phyloP scores from a whole-genome alignment of 2,113 vertebrate species.

The Ursus arctos region DNA sequence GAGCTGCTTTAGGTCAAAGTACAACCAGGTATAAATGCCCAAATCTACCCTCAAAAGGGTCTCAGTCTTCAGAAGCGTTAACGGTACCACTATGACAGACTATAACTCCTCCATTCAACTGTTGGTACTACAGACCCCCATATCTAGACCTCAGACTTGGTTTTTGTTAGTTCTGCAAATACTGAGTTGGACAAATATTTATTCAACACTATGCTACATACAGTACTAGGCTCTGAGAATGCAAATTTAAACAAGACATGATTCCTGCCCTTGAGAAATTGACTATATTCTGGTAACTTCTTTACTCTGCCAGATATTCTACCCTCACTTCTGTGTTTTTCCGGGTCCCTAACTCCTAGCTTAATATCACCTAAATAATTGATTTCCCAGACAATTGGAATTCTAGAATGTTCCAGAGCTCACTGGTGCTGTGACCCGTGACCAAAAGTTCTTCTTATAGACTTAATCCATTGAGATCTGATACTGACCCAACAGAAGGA shows the following conservation, averaged over 20 bases:
- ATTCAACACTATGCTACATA: background rate
- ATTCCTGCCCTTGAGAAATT: background rate
- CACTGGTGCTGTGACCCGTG: background rate
- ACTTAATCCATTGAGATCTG: background rate
- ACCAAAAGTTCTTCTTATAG: background rate
- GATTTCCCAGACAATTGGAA: background rate
- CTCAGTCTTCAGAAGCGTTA: background rate
- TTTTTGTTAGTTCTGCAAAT: slow-evolving; percentile 26
- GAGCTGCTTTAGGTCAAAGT: slow-evolving; percentile 59
- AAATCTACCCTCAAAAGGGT: background rate
- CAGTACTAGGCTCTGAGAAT: background rate
- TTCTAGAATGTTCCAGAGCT: background rate
- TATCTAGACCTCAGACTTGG: background rate
- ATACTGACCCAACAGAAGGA: background rate
- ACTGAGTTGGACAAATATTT: background rate
- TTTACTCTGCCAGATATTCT: slow-evolving; percentile 10
- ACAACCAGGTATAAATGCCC: background rate
- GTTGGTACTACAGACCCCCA: background rate
- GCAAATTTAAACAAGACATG: background rate
- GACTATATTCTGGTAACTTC: background rate
- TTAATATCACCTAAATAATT: background rate
- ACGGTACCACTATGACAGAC: background rate
- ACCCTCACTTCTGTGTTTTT: background rate
- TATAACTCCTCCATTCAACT: background rate
- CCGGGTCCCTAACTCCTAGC: background rate